Base-by-base conservation (phyloP, 1,140 invertebrate species). In the Caenorhabditis briggsae region DNA sequence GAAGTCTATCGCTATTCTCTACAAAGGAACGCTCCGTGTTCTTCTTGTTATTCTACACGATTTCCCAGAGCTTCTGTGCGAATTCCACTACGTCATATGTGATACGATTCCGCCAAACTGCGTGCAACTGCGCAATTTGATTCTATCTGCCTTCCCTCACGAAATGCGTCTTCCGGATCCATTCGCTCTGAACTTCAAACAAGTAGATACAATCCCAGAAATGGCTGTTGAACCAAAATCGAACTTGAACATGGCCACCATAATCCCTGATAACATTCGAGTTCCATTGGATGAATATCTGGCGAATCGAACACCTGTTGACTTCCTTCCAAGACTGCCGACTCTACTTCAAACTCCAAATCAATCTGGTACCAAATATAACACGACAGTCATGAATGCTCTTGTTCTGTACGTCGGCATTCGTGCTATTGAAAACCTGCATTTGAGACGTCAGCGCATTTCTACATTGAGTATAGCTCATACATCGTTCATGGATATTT, bases 41-140 rank as follows among this genome's bases (percentile, higher is more conserved):
- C 93, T 99, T n/a, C 93, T 99, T 16, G 97, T 99, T 0, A 93
- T 99, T 16, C 94, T 99, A 2, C 97, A 99, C 91, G 98, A 99
- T 93, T 99, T 99, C 93, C 98, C 98, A 0, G 98, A 99, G 93
- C 98, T 99, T 92, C 94, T 99, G 33, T 98, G 97, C 92, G 98
- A 99, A 91, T 99, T 98, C 92, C 97, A 99, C 92, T 99, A 98
- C 92, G 96, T 96, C n/a, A 98, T 99, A 93, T 99, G 98, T 93
- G 98, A 99, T 93, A 97, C 97, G 59, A 99, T 99, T 91, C 97
- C 98, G 88, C 96, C 97, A 0, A 99, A 99, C 92, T 99, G 98
- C 92, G 97, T 99, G 90, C 97, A 98, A 93, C 97, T 99, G 96
- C 95, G 98, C 56, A 99, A 99, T 93, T 94, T 99, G 11, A 97